Evolutionary conservation across 2,888 invertebrate genomes (phyloP), one percentile per base, ranked within the genome.

Genomic region (Limenitis camilla): DNA sequence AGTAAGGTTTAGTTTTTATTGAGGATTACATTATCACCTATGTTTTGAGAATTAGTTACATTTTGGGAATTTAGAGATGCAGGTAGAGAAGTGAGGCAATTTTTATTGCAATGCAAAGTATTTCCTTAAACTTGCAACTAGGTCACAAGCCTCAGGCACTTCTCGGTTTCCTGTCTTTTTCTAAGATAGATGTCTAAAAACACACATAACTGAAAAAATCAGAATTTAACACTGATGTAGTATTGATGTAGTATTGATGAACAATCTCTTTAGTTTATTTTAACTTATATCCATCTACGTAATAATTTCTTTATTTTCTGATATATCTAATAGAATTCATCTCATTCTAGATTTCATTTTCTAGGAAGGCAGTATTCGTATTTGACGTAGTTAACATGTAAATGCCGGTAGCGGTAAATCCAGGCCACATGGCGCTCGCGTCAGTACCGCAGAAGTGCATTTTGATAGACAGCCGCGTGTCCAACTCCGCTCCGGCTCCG

Each of bases 371-470:
- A 5, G n/a, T 47, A 40, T 39, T 40, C 33, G 53, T 35, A 32
- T 48, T 61, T 64, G 67, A 67, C 70, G 76, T 65, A 78, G 78
- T 72, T 66, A 75, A 69, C 76, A 75, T 77, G 75, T 68, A 75
- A 77, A 74, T 74, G 74, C 81, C 75, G 74, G 73, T 68, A 67
- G 78, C 76, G 75, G 78, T 78, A 74, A 81, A 79, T 81, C 81
- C 71, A 68, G 58, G 56, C 73, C 74, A 71, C 79, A 79, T 73
- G 78, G 77, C 72, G 71, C 67, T 73, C 78, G 77, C 72, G 71
- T 67, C 65, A 68, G 61, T 55, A 72, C 82, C 82, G 65, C 82
- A 81, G 72, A 78, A 81, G 75, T 80, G 78, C 78, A 74, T 76
- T 81, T 78, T 81, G 81, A 82, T 81, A 78, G 81, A 81, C 81